Base-by-base conservation (phyloP, 2,888 invertebrate genomes). In the Drosophila lutescens region DNA sequence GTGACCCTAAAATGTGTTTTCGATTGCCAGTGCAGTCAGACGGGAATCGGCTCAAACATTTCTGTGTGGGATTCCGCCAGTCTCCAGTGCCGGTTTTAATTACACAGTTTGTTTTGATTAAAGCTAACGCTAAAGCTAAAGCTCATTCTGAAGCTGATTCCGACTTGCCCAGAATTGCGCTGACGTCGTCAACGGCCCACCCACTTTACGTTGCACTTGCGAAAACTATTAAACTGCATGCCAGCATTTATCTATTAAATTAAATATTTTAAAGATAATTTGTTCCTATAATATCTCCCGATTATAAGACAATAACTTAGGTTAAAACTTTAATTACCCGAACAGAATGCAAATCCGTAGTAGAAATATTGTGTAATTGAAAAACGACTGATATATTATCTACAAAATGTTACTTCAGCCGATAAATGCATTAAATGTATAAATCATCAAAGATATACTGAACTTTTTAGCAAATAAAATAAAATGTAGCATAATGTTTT, bases 51-150 rank as follows among this genome's bases (percentile, higher is more conserved):
- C 30, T 41, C 58, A 63, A 60, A 63, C 63, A 54, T 54, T 65
- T 61, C 30, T 70, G 79, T 56, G 76, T 75, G 57, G 68, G 76
- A 55, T 67, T 49, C 43, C 47, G 65, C 49, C 15, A 17, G 46
- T 40, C 38, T 34, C 50, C 55, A 51, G 59, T 76, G 46, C 67
- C 80, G 80, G 74, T 73, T 78, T 78, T 78, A 85, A 85, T 85
- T 81, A 79, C 73, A 77, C 77, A 78, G 76, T 78, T 79, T 81
- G 78, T 54, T 79, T 86, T 78, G 80, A 86, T 86, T 86, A 78
- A 71, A 65, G 55, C 56, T 74, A 71, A 61, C 26, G 55, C 78
- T 50, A 58, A 49, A 10, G 55, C 78, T 50, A 58, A 49, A 10
- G 62, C 62, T 49, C 43, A 63, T 46, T 34, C 41, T 41, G 46